Percentiles rank a stretch among this genome's conserved stretches.
Conservation (phyloP, 1,140 invertebrate genomes). For the Cataglyphis hispanica region DNA sequence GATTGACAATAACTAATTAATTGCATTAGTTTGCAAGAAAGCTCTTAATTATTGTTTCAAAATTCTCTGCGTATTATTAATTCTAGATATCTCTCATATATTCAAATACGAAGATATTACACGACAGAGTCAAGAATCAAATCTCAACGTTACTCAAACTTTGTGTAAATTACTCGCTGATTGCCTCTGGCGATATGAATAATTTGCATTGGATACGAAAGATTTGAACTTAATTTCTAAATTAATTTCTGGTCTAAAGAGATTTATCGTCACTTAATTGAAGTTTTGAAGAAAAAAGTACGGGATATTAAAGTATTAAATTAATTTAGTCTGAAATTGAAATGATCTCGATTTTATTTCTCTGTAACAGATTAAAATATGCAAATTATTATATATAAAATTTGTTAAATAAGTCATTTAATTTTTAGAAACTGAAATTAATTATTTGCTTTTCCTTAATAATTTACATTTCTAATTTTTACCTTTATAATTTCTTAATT, state of each 20-base stretch:
- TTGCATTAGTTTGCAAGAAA: not conserved
- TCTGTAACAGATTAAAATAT: not conserved
- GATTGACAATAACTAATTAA: not conserved
- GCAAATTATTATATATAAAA: not conserved
- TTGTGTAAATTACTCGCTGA: constrained; percentile 71
- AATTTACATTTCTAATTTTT: not conserved
- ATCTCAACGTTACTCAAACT: constrained; percentile 70
- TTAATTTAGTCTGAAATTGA: not conserved
- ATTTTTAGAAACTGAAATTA: not conserved
- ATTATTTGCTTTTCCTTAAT: not conserved
- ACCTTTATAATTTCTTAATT: not conserved
- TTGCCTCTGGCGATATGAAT: constrained; percentile 70
- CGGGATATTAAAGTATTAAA: constrained; percentile 19
- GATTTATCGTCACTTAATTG: constrained; percentile 31
- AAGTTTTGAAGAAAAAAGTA: not conserved
- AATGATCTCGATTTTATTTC: not conserved
- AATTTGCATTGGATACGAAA: constrained; percentile 69
- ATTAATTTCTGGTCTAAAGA: constrained; percentile 63
- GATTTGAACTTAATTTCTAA: constrained; percentile 65
- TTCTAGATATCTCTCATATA: constrained; percentile 54
- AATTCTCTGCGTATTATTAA: constrained; percentile 33
- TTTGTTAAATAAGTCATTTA: not conserved
- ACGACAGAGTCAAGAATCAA: constrained; percentile 57
- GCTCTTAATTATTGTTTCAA: not conserved
- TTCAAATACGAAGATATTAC: constrained; percentile 65